Percentiles rank a stretch among this genome's conserved stretches.
Conservation (phyloP, 1,140 invertebrate species). For the Palaemon carinicauda region DNA sequence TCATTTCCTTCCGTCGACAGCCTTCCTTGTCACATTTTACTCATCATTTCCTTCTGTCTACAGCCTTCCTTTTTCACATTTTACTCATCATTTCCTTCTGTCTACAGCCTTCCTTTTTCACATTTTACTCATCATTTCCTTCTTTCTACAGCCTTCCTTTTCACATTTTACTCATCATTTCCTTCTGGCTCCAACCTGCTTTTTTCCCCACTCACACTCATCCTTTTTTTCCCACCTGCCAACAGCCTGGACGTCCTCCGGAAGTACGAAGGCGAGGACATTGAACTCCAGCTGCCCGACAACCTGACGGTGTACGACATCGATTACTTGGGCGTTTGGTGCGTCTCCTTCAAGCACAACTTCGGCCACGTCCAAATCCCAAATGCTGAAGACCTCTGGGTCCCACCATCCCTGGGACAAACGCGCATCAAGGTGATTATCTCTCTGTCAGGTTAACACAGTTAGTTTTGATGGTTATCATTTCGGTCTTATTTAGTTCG, state of each 20-base stretch:
- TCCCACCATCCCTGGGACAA: constrained; percentile 86
- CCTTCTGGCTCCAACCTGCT: no score
- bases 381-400: constrained; percentile 75
- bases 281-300: constrained; percentile 83
- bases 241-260: constrained; percentile 77
- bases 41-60: no score
- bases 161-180: no score
- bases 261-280: constrained; percentile 88
- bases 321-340: constrained; percentile 92
- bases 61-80: no score
- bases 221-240: neutral
- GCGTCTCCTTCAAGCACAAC: constrained; percentile 84
- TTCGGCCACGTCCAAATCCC: constrained; percentile 91
- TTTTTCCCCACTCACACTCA: neutral
- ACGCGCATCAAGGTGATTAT: constrained; percentile 66
- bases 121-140: no score
- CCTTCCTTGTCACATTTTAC: no score
- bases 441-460: neutral
- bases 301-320: constrained; percentile 89
- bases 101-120: no score
- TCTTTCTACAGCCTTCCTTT: no score
- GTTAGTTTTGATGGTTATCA: neutral
- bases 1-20: no score
- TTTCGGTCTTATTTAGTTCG: neutral
- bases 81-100: no score